Conservation (phyloP, 2,888 invertebrate genomes). For the Ceramica pisi region DNA sequence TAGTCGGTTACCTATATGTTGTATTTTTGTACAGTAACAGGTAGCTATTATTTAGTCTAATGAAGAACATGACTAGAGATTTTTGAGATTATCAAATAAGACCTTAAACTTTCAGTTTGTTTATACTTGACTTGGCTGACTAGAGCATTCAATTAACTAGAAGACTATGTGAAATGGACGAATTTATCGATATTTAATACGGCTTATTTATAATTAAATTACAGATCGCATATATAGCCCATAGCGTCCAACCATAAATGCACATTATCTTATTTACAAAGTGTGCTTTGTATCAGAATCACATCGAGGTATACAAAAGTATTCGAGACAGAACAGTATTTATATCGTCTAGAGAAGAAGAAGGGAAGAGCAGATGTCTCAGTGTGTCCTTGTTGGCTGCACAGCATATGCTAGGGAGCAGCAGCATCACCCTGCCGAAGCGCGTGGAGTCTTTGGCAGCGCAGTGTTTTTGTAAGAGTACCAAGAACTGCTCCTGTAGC, state of each 20-base stretch:
- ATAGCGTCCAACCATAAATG: neutral
- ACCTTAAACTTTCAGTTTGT: neutral
- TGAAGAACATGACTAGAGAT: slow-evolving; percentile 21
- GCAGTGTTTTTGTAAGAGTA: slow-evolving; percentile 94
- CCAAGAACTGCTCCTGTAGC: slow-evolving; percentile 95
- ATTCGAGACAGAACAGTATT: slow-evolving; percentile 79
- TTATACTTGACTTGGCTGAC: neutral
- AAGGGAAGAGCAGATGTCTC: slow-evolving; percentile 94
- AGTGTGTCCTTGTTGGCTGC: slow-evolving; percentile 79
- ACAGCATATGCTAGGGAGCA: slow-evolving; percentile 92
- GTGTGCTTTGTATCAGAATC: slow-evolving; percentile 14
- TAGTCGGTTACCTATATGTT: too few species aligned
- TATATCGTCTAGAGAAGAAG: slow-evolving; percentile 87
- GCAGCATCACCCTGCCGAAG: slow-evolving; percentile 94
- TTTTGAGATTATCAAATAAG: slow-evolving; percentile 18
- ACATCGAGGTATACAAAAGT: slow-evolving; percentile 78
- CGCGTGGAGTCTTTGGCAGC: slow-evolving; percentile 87
- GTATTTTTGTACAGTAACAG: too few species aligned
- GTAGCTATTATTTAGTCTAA: neutral
- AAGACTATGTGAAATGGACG: slow-evolving; percentile 8
- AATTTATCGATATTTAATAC: slow-evolving; percentile 2
- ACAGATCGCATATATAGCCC: slow-evolving; percentile 4
- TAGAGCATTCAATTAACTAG: slow-evolving; percentile 1
- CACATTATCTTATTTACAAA: slow-evolving; percentile 33
- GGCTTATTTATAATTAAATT: neutral